phyloP scores from a whole-genome alignment of 2,113 vertebrate species.

The Chroicocephalus ridibundus region DNA sequence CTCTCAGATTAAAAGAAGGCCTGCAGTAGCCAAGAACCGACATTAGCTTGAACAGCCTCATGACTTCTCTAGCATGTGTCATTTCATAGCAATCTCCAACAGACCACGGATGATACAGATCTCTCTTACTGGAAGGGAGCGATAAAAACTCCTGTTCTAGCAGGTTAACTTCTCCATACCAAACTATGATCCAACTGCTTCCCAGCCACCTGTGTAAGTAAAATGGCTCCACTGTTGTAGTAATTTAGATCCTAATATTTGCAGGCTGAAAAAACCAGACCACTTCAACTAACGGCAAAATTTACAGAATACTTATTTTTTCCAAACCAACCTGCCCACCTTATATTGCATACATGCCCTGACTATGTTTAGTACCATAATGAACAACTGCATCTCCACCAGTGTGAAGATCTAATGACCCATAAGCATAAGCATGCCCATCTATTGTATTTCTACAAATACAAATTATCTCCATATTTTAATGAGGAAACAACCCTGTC shows the following conservation, averaged over 20 bases:
- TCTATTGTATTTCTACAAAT: background rate
- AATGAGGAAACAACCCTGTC: background rate
- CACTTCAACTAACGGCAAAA: background rate
- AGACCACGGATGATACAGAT: background rate
- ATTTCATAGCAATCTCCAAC: background rate
- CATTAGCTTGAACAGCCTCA: background rate
- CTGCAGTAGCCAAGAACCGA: background rate
- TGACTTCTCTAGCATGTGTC: background rate
- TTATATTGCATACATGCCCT: too few species aligned
- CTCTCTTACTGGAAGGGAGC: background rate
- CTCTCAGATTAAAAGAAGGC: background rate
- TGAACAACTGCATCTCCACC: background rate
- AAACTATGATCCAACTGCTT: background rate
- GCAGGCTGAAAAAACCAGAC: background rate
- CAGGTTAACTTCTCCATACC: background rate
- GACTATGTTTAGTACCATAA: background rate
- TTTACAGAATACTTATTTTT: background rate
- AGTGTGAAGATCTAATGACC: background rate
- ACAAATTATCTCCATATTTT: background rate
- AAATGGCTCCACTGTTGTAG: background rate
- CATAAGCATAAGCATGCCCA: background rate
- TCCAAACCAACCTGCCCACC: background rate
- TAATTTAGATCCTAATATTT: background rate
- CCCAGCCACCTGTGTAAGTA: background rate
- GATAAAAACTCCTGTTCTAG: background rate